Percentiles rank a stretch among this genome's conserved stretches.
Evolutionary conservation across 2,797 vertebrate genomes (phyloP).

Genomic region (Oceanodroma leucorhoa): DNA sequence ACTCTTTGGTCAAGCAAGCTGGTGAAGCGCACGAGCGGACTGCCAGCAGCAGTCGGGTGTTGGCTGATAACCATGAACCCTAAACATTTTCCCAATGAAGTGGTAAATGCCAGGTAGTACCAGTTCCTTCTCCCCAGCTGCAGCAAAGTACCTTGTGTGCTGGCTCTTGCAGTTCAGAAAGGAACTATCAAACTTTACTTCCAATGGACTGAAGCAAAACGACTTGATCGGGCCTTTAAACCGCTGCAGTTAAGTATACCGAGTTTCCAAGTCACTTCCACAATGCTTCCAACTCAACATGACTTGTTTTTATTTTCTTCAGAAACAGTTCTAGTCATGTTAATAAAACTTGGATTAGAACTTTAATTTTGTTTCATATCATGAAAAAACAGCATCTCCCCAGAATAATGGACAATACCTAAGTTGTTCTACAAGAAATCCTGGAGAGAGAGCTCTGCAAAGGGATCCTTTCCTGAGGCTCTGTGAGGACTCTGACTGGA

Average conservation of each 20-base stretch:
- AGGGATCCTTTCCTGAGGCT: constrained; percentile 98
- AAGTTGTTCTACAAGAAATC: constrained; percentile 99
- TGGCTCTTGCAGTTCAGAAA: not conserved
- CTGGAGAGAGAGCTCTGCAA: constrained; percentile 99
- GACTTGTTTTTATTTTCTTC: not conserved
- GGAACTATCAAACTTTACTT: not conserved
- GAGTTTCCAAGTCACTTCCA: constrained; percentile 21
- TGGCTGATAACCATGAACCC: not conserved
- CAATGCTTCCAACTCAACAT: constrained; percentile 31
- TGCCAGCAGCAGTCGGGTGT: not conserved
- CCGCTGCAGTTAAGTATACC: not conserved
- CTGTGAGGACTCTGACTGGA: constrained; percentile 99
- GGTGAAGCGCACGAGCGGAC: fast-evolving
- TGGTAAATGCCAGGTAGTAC: not conserved
- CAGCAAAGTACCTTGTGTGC: not conserved
- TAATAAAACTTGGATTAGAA: constrained; percentile 16
- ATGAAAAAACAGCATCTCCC: constrained; percentile 64
- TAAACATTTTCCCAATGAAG: not conserved
- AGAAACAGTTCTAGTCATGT: not conserved
- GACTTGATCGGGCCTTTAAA: not conserved
- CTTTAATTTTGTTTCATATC: not conserved
- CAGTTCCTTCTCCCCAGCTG: not conserved
- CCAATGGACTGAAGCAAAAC: not conserved
- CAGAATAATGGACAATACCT: constrained; percentile 85
- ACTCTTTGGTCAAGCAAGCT: fast-evolving